These are phyloP conservation scores for Ceratoteleas bidentatus DNA, from an alignment of 1,140 invertebrate species.

Conservation along the genomic window DNA sequence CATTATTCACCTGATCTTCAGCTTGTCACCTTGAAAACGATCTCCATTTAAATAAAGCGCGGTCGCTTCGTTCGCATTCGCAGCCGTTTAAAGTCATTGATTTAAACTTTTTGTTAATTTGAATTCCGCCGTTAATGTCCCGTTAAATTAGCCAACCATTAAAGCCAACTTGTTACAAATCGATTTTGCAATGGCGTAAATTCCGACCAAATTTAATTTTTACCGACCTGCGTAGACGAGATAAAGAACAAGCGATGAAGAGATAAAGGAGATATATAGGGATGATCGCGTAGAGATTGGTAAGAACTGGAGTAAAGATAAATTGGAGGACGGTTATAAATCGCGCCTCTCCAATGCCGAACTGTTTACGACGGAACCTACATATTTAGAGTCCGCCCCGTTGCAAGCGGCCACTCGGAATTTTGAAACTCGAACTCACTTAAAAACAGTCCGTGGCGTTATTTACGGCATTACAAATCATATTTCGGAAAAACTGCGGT, in stretches of 20 bases:
- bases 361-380: conserved; percentile 46
- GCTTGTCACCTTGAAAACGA: not conserved
- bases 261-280: conserved; percentile 57
- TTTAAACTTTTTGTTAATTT: conserved; percentile 24
- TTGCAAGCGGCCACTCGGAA: conserved; percentile 12
- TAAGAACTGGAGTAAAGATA: conserved; percentile 54
- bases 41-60: conserved; percentile 3
- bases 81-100: conserved; percentile 12
- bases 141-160: conserved; percentile 43
- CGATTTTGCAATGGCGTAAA: conserved; percentile 36
- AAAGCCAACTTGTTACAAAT: conserved; percentile 39
- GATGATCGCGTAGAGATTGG: conserved; percentile 55
- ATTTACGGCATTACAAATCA: conserved; percentile 43
- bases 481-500: conserved; percentile 13
- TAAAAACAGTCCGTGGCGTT: conserved; percentile 25
- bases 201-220: conserved; percentile 48
- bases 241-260: conserved; percentile 60
- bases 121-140: conserved; percentile 2
- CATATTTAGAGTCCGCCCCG: conserved; percentile 34
- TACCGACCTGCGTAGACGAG: conserved; percentile 25
- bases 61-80: not conserved
- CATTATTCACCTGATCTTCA: not conserved
- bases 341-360: conserved; percentile 23
- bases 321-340: conserved; percentile 49
- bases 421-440: conserved; percentile 31